Evolutionary conservation across 2,888 invertebrate genomes (phyloP), one percentile per base, ranked within the genome.

Genomic region (Nasonia oneida): DNA sequence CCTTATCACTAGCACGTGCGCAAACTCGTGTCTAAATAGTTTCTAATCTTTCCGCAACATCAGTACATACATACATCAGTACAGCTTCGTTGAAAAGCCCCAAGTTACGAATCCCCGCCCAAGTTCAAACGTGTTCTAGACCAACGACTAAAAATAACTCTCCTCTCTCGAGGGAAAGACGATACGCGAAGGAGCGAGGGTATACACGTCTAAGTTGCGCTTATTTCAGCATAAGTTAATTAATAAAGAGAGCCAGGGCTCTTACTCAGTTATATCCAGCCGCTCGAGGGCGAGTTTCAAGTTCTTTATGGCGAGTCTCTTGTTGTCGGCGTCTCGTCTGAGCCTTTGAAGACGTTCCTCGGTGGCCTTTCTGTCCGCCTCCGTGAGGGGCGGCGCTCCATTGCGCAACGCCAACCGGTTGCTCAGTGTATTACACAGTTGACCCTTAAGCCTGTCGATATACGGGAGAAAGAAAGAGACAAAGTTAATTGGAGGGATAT

Each of bases 211-310:
- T 80, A 33, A 42, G 73, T 75, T 53, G 64, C 39, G 64, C 39
- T 70, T 29, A 73, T 8, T 4, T 79, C 33, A 12, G 10, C 5
- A n/a, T 57, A 37, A 53, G n/a, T 57, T 57, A 57, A 67, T 67
- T 67, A n/a, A 18, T n/a, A 71, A 64, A 70, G 37, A 70, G n/a
- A 15, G 37, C 18, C 15, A 37, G 42, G 47, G 50, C 67, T 94
- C 97, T 96, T 94, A 98, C 98, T 98, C 98, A 47, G 97, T 97
- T 74, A 97, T 97, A 91, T 98, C 97, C 15, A 98, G 95, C 90
- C 97, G 95, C 90, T 98, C 97, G 37, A 98, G 94, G 0, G 97
- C 96, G 88, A 96, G 95, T 92, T 97, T 96, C 53, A 98, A 94
- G 90, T 97, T 97, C 92, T 97, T 97, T 90, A 98, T 97, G 87